phyloP scores from a whole-genome alignment of 1,140 invertebrate species.

The Drosophila watanabei region DNA sequence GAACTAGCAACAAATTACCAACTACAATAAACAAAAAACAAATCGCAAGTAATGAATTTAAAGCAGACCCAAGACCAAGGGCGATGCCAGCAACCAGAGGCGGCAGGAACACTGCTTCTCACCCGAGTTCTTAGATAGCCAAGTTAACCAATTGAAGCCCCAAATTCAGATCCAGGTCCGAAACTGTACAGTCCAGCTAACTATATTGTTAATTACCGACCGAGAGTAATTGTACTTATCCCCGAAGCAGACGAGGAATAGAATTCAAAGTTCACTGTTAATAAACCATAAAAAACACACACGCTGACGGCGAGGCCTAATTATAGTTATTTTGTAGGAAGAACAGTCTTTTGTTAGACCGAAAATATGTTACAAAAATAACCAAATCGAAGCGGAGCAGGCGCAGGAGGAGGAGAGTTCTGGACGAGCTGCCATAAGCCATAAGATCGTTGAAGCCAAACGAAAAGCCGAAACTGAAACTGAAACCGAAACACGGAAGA shows the following conservation, averaged over 20 bases:
- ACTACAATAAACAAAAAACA: constrained; percentile 74
- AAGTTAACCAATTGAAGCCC: constrained; percentile 73
- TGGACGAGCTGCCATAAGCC: constrained; percentile 47
- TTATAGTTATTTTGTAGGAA: constrained; percentile 63
- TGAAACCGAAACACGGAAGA: constrained; percentile 25
- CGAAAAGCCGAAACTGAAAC: constrained; percentile 29
- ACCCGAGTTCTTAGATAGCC: constrained; percentile 73
- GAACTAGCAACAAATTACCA: constrained; percentile 79
- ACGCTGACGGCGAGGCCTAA: constrained; percentile 49
- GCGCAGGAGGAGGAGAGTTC: constrained; percentile 21
- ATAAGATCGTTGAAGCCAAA: constrained; percentile 50
- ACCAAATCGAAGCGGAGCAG: constrained; percentile 14
- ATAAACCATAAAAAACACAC: constrained; percentile 64
- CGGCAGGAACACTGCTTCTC: constrained; percentile 13
- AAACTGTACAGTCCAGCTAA: constrained; percentile 41
- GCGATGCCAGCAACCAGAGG: constrained; percentile 37
- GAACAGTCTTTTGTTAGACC: constrained; percentile 16
- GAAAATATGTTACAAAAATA: constrained; percentile 35
- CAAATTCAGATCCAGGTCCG: constrained; percentile 13
- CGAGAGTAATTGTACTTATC: constrained; percentile 49
- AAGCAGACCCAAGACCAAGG: constrained; percentile 41
- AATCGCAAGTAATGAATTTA: constrained; percentile 77
- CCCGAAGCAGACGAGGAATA: constrained; percentile 12
- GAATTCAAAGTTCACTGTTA: constrained; percentile 77
- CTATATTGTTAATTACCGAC: constrained; percentile 4